Conservation (phyloP, 2,888 invertebrate genomes). For the Agrochola lychnidis region DNA sequence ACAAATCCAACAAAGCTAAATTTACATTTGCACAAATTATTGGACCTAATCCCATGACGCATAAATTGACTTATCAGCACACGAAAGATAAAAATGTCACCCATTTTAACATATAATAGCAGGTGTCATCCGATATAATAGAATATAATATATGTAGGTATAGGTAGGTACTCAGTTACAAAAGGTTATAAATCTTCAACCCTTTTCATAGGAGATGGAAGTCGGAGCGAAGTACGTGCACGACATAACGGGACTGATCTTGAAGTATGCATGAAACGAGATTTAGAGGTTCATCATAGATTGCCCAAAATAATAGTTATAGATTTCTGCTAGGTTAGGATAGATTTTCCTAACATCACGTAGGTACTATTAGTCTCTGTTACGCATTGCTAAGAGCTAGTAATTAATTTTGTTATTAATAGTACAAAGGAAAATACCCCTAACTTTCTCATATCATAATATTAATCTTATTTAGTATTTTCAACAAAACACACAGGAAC, state of each 20-base stretch:
- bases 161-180: constrained; percentile 59
- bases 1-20: constrained; percentile 35
- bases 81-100: constrained; percentile 68
- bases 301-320: no score
- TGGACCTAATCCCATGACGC: constrained; percentile 49
- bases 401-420: no score
- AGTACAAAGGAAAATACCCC: no score
- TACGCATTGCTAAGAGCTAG: no score
- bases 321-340: no score
- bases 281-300: background rate
- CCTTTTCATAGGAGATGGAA: constrained; percentile 73
- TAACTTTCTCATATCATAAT: no score
- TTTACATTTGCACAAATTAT: constrained; percentile 55
- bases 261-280: constrained; percentile 43
- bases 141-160: constrained; percentile 49
- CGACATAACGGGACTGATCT: constrained; percentile 42
- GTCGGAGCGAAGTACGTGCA: constrained; percentile 63
- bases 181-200: constrained; percentile 73
- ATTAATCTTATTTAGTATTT: no score
- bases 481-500: no score
- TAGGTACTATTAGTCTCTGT: no score
- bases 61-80: constrained; percentile 67
- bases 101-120: constrained; percentile 70
- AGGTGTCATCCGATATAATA: constrained; percentile 70
- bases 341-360: no score